These are phyloP conservation scores for Aspidiotus rigidus DNA, from an alignment of 2,888 invertebrate species.

Conservation along the genomic window DNA sequence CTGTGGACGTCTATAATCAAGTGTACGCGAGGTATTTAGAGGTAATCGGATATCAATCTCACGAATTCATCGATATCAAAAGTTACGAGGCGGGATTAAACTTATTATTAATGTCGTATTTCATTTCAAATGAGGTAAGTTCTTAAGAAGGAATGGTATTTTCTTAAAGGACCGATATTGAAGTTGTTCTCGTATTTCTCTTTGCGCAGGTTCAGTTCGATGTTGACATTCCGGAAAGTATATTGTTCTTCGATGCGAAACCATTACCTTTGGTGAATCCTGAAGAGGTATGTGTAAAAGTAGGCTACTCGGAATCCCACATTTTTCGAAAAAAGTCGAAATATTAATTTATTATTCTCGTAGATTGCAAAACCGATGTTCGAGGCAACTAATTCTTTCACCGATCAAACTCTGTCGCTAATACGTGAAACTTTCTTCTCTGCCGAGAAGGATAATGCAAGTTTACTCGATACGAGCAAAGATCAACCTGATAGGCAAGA, in stretches of 20 bases:
- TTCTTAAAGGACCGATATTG: neutral
- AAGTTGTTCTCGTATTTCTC: too few relatives aligned
- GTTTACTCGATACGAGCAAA: neutral
- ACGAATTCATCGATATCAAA: neutral
- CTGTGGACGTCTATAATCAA: neutral
- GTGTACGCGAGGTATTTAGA: slow-evolving; percentile 11
- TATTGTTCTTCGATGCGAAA: slow-evolving; percentile 12
- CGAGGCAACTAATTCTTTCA: neutral
- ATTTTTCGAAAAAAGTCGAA: neutral
- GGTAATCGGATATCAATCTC: neutral
- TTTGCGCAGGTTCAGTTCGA: slow-evolving; percentile 11
- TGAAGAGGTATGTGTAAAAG: neutral
- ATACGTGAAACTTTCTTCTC: slow-evolving; percentile 15
- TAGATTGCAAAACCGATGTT: slow-evolving; percentile 13
- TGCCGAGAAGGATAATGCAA: neutral
- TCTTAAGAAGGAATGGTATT: neutral
- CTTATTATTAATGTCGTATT: slow-evolving; percentile 8
- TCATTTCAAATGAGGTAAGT: slow-evolving; percentile 10
- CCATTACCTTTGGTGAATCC: slow-evolving; percentile 6
- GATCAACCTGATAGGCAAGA: too few relatives aligned
- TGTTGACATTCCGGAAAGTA: slow-evolving; percentile 15
- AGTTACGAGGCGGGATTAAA: slow-evolving; percentile 8
- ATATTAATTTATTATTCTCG: slow-evolving; percentile 9
- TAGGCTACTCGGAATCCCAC: too few relatives aligned
- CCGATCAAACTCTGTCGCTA: slow-evolving; percentile 11